Evolutionary conservation across 2,113 vertebrate genomes (phyloP), one percentile per base, ranked within the genome.

Genomic region (Etia nguti): DNA sequence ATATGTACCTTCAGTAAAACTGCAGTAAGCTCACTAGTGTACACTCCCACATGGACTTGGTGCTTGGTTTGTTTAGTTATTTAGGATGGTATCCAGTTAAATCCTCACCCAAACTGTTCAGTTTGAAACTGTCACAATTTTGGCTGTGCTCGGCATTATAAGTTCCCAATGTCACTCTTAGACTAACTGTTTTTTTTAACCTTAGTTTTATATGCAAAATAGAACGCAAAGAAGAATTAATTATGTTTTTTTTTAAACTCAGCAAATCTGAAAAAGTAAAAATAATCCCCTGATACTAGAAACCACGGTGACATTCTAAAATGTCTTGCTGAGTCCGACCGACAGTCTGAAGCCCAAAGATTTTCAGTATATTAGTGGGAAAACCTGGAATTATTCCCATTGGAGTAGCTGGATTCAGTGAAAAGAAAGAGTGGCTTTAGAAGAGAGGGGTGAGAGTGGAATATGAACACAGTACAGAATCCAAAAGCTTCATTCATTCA

Each of bases 101-200:
- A 54, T 54, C 15, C 10, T 38, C 29, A 68, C 46, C 2, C 10
- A 24, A 50, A 38, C 34, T 41, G 9, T 75, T 80, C 80, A 50
- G 68, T 80, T 24, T 81, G 7, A 81, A 65, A 68, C 31, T 18
- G 10, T 83, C 31, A 26, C 48, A 83, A 38, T 70, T 70, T 50
- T 70, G 11, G n/a, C 46, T 54, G 31, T 2, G 48, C 81, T 15
- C 31, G 0, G 8, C 36, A 80, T 24, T 62, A 18, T 18, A 31
- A 31, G 10, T 50, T 31, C 26, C 0, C 24, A 50, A 10, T 20
- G 10, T 50, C 70, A 20, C 13, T 43, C 38, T 73, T 46, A 9
- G 38, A 43, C 38, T 24, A 50, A 41, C 22, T 26, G 8, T 10
- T 50, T 75, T 38, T 10, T 41, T 41, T 24, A 15, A 75, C 24